A percentile compares a stretch with the other conserved stretches of the same genome.
Evolutionary conservation across 2,888 invertebrate species (phyloP).

Genomic region (Ischnus inquisitorius): DNA sequence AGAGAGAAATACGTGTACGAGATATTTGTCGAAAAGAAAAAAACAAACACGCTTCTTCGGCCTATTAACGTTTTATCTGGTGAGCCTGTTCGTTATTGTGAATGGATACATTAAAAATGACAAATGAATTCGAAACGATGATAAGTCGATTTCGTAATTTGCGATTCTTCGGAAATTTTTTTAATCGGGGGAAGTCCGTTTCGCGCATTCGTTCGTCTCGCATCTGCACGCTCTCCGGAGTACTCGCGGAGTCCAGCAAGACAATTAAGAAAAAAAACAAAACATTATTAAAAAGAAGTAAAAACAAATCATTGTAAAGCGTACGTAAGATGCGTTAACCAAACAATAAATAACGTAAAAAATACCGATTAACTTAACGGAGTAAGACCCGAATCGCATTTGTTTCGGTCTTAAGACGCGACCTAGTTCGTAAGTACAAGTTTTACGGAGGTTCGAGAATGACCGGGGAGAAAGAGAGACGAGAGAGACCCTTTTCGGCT

Average conservation of each 20-base stretch:
- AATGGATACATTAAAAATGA: constrained; percentile 10
- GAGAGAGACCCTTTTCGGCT: constrained; percentile 2
- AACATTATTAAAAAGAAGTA: constrained; percentile 11
- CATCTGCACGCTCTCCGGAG: constrained; percentile 10
- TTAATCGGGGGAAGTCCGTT: not conserved
- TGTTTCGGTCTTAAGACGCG: constrained; percentile 51
- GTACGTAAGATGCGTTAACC: constrained; percentile 44
- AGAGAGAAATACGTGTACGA: constrained; percentile 9
- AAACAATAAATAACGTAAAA: constrained; percentile 50
- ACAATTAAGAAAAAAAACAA: constrained; percentile 21
- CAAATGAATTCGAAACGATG: not conserved
- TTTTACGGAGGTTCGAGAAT: constrained; percentile 44
- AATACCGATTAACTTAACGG: constrained; percentile 48
- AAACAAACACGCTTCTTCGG: constrained; percentile 55
- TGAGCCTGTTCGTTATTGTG: constrained; percentile 14
- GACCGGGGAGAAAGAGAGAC: not conserved
- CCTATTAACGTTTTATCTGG: constrained; percentile 58
- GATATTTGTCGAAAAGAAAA: constrained; percentile 38
- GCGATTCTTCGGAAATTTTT: not conserved
- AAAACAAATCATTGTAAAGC: constrained; percentile 32
- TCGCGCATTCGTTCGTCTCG: constrained; percentile 8
- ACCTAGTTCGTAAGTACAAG: constrained; percentile 68
- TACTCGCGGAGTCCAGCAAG: constrained; percentile 13
- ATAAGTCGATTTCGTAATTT: constrained; percentile 1
- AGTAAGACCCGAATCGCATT: constrained; percentile 67